These are phyloP conservation scores for Epinotia demarniana DNA, from an alignment of 2,888 invertebrate genomes.

Conservation along the genomic window DNA sequence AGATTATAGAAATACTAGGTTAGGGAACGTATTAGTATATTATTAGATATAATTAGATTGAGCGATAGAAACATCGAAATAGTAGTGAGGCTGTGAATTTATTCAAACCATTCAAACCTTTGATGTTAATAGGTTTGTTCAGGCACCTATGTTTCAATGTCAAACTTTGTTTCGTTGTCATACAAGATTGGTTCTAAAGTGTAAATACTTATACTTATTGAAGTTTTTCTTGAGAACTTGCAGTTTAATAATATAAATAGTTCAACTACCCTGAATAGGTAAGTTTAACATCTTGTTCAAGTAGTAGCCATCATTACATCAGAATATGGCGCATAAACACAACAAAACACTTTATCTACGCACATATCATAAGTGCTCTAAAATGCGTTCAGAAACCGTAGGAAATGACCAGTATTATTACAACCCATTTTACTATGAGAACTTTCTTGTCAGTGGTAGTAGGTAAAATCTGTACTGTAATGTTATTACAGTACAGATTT, in stretches of 20 bases:
- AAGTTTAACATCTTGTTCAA: neutral
- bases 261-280: neutral
- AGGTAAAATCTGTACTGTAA: no score
- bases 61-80: neutral
- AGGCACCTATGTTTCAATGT: no score
- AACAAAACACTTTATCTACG: no score
- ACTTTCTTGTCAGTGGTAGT: no score
- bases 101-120: no score
- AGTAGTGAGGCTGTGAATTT: no score
- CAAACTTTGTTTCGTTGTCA: neutral
- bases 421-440: no score
- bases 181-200: neutral
- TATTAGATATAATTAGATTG: neutral
- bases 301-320: neutral
- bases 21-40: neutral
- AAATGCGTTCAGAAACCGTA: no score
- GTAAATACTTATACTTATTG: neutral
- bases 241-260: neutral
- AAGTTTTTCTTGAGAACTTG: neutral
- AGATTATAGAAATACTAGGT: neutral
- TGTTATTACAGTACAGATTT: no score
- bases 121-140: no score
- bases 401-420: no score
- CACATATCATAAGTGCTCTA: no score
- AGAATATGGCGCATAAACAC: neutral